These are phyloP conservation scores for Eueides isabella DNA, from an alignment of 1,140 invertebrate species.

Conservation along the genomic window DNA sequence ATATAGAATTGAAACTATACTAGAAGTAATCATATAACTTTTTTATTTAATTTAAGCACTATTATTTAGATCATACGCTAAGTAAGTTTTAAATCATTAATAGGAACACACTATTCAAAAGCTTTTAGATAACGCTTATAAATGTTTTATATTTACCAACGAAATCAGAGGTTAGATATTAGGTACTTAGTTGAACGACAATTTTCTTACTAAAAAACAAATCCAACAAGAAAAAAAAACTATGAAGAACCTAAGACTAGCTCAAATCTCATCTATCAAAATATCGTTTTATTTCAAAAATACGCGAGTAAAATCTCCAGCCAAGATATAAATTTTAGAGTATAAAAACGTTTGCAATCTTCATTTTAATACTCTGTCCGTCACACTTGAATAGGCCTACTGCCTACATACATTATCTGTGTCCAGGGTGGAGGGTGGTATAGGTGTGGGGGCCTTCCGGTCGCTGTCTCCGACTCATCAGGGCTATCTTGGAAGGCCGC, in stretches of 20 bases:
- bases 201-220: not conserved
- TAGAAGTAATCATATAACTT: slow-evolving; percentile 2
- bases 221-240: not conserved
- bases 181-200: not conserved
- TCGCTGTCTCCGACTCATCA: slow-evolving; percentile 78
- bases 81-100: no score
- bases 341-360: slow-evolving; percentile 38
- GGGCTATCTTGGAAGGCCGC: slow-evolving; percentile 73
- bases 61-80: not conserved
- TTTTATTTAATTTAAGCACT: not conserved
- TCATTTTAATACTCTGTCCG: slow-evolving; percentile 58
- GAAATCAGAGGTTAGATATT: not conserved
- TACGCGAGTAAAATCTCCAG: not conserved
- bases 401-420: slow-evolving; percentile 59
- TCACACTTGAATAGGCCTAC: slow-evolving; percentile 67
- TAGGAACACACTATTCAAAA: not conserved
- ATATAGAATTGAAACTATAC: slow-evolving; percentile 10
- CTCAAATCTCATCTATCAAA: slow-evolving; percentile 24
- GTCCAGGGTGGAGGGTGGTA: slow-evolving; percentile 44
- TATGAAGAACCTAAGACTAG: not conserved
- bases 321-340: slow-evolving; percentile 29
- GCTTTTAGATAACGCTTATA: no score
- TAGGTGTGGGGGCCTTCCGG: slow-evolving; percentile 57
- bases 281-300: slow-evolving; percentile 20
- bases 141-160: not conserved